Percentiles rank a stretch among this genome's conserved stretches.
phyloP scores from a whole-genome alignment of 2,113 vertebrate genomes.

The Camelus dromedarius region DNA sequence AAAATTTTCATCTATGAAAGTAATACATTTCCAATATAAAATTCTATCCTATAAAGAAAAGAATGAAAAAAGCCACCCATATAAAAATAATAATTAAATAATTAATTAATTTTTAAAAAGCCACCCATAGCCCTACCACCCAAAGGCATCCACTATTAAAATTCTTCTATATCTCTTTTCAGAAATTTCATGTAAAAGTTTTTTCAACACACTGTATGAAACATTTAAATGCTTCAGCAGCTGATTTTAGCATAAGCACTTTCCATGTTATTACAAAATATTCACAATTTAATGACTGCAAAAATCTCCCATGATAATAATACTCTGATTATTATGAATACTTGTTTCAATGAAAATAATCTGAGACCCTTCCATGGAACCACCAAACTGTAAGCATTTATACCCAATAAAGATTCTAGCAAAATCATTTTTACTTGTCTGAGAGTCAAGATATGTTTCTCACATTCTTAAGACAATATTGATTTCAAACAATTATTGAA shows the following conservation, averaged over 20 bases:
- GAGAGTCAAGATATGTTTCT: neutral
- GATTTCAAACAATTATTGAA: slow-evolving; percentile 38
- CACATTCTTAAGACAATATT: slow-evolving; percentile 25
- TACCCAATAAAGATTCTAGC: neutral
- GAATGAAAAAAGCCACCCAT: neutral
- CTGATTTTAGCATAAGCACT: slow-evolving; percentile 29
- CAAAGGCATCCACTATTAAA: slow-evolving; percentile 53
- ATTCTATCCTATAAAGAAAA: slow-evolving; percentile 50
- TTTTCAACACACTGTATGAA: neutral
- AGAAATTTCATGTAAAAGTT: neutral
- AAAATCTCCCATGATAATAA: neutral
- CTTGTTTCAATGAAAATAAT: neutral
- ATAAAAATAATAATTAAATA: too few relatives aligned
- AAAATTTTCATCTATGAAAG: slow-evolving; percentile 48
- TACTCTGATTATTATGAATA: neutral
- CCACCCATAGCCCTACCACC: neutral
- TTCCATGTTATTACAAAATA: slow-evolving; percentile 28
- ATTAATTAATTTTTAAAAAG: too few relatives aligned
- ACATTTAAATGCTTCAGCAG: slow-evolving; percentile 43
- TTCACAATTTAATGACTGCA: neutral
- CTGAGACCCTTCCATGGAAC: neutral
- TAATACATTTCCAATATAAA: slow-evolving; percentile 41
- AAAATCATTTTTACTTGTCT: neutral
- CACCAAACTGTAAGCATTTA: neutral
- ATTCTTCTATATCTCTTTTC: slow-evolving; percentile 36